Conservation (phyloP, 1,140 invertebrate genomes). For the Cyclargus thomasi region DNA sequence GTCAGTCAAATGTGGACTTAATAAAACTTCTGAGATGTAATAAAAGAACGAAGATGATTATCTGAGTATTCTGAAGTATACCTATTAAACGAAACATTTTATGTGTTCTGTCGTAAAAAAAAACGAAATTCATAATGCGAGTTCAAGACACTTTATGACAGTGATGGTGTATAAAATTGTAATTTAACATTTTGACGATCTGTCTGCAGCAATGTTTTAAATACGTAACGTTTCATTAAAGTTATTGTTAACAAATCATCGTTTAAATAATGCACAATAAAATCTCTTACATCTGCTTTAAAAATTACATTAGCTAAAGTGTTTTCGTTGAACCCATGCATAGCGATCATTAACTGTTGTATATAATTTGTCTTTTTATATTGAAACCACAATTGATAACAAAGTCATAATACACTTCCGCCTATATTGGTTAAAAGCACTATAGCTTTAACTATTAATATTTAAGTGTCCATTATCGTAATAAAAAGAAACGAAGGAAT, state of each 20-base stretch:
- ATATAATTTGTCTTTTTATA: no score
- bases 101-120: background rate
- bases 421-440: no score
- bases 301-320: no score
- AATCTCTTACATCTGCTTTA: no score
- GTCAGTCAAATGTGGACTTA: background rate
- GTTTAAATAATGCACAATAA: no score
- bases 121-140: background rate
- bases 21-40: background rate
- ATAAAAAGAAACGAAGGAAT: background rate
- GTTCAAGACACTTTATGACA: background rate
- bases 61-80: slow-evolving; percentile 1
- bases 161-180: background rate
- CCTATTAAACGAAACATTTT: slow-evolving; percentile 1
- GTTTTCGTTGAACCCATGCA: no score
- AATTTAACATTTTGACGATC: background rate
- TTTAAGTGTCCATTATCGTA: no score
- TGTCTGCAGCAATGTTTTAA: background rate
- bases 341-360: no score
- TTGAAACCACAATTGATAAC: no score
- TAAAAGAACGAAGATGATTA: background rate
- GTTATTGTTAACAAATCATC: no score
- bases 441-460: no score
- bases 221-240: background rate
- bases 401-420: no score